Evolutionary conservation across 2,797 vertebrate genomes (phyloP).

Genomic region (Spea hammondii): DNA sequence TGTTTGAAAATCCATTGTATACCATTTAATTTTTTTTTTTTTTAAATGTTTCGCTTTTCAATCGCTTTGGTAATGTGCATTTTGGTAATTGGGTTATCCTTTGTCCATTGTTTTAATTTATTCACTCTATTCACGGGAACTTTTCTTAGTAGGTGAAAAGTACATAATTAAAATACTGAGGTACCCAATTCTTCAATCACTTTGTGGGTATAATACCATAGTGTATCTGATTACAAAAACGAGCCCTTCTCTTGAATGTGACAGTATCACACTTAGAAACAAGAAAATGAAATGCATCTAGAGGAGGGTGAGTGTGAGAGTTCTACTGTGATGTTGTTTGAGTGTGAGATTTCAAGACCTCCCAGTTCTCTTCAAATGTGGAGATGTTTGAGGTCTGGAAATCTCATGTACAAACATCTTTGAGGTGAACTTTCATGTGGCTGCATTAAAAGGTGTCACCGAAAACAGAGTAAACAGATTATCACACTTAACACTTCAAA

Average conservation of each 20-base stretch:
- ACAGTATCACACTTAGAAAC: neutral
- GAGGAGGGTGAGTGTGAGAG: slow-evolving; percentile 5
- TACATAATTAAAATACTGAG: neutral
- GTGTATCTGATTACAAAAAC: neutral
- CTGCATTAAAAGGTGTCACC: slow-evolving; percentile 48
- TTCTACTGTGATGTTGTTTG: slow-evolving; percentile 39
- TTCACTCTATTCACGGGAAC: neutral
- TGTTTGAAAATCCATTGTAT: no score
- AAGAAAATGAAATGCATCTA: slow-evolving; percentile 28
- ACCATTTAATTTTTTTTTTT: no score
- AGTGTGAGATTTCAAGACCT: slow-evolving; percentile 52
- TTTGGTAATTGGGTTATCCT: slow-evolving; percentile 3
- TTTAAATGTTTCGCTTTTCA: neutral
- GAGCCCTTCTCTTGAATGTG: neutral
- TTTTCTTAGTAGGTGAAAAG: slow-evolving; percentile 6
- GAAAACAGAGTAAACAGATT: slow-evolving; percentile 47
- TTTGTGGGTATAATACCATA: neutral
- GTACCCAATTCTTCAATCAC: neutral
- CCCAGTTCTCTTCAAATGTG: slow-evolving; percentile 41
- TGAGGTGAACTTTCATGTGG: slow-evolving; percentile 45
- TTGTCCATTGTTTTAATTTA: neutral
- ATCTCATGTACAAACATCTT: slow-evolving; percentile 46
- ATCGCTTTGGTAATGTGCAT: neutral
- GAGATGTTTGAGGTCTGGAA: slow-evolving; percentile 46
- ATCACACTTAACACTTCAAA: slow-evolving; percentile 53